Evolutionary conservation across 2,888 invertebrate genomes (phyloP), one percentile per base, ranked within the genome.

Genomic region (Pristionchus fissidentatus): DNA sequence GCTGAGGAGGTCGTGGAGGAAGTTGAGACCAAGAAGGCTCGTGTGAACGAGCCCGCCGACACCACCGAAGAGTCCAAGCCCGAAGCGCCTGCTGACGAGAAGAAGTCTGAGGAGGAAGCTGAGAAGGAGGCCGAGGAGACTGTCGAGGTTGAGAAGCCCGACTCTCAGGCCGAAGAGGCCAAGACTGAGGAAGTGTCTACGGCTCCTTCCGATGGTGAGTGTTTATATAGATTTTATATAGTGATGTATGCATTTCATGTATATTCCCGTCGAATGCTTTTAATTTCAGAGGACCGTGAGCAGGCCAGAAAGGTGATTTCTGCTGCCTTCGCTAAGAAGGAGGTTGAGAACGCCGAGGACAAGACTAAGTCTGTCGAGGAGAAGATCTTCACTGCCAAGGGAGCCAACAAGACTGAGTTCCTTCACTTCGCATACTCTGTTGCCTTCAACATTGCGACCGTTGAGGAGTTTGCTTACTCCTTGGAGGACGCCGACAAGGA

Each of bases 11-110:
- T 22, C 26, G 52, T 43, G 22, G 78, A 78, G 49, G 78, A 78
- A 19, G 78, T 78, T 10, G 78, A 78, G 52, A 10, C 52, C 52
- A 78, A 78, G 78, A 75, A 75, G 75, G 75, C 75, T 38, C 75
- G 75, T 29, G 46, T 43, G 10, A 43, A 75, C 32, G 32, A 32
- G 57, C 57, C 57, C 57, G 1, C n/a, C 19, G 8, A 70, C 29
- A 19, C 73, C 73, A 10, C 10, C 32, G 13, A 70, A 70, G 73
- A 77, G 77, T 19, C 43, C 19, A 35, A 8, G n/a, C 57, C n/a
- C 35, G 78, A 78, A 22, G 78, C 15, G 8, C 32, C 15, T 46
- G 52, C 35, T 5, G 73, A 70, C 7, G 73, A 70, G 8, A 35
- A 29, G 15, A 35, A 70, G 73, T 10, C 78, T 55, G 35, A 78